Conservation (phyloP, 2,888 invertebrate species). For the Coleophora deauratella region DNA sequence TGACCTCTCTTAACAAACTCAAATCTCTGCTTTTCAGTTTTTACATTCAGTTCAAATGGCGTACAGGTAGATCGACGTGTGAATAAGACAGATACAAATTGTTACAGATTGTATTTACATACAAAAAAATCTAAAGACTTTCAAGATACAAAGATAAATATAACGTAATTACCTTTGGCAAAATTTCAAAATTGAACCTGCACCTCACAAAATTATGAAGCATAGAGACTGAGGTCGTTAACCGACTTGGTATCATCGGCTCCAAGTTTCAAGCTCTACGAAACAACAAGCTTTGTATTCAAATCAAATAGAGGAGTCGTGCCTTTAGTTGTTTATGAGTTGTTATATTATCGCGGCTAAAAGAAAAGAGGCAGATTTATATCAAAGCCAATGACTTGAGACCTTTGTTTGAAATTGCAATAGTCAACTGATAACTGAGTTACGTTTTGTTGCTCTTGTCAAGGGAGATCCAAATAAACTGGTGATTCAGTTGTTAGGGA, state of each 20-base stretch:
- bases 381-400: constrained; percentile 16
- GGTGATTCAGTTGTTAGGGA: not conserved
- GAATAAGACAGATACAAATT: too few species aligned
- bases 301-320: not conserved
- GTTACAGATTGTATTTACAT: too few species aligned
- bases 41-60: too few species aligned
- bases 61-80: too few species aligned
- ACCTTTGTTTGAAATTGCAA: constrained; percentile 1
- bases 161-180: constrained; percentile 4
- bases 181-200: constrained; percentile 3
- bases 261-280: not conserved
- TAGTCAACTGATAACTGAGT: constrained; percentile 3
- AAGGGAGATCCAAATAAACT: not conserved
- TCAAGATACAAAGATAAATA: not conserved
- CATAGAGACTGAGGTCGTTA: constrained; percentile 3
- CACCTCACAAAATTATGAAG: constrained; percentile 6
- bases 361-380: constrained; percentile 24
- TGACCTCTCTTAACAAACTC: too few species aligned
- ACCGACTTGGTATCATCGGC: not conserved
- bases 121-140: too few species aligned
- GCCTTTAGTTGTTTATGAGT: not conserved
- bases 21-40: too few species aligned
- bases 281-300: not conserved
- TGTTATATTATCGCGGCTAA: not conserved
- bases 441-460: not conserved